Evolutionary conservation across 2,888 invertebrate genomes (phyloP), one percentile per base, ranked within the genome.

Genomic region (Strigamia transsilvanica): DNA sequence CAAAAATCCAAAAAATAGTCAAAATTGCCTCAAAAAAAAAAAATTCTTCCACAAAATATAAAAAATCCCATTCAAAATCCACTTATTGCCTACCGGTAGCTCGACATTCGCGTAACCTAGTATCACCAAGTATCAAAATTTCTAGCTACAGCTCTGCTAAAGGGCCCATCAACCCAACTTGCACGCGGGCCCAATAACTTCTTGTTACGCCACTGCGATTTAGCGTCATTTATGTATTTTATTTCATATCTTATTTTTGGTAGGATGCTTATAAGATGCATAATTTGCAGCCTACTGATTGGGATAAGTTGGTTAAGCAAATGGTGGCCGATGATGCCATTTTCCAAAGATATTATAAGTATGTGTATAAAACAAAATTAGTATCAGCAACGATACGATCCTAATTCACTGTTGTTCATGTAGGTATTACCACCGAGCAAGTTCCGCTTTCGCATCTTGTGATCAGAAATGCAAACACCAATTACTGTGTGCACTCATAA

Each of bases 341-440:
- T 9, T 97, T 98, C 88, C 94, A 96, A 87, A 89, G 93, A 85
- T 98, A 96, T 89, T 94, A 94, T 89, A 95, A 94, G 95, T 96
- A 90, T 18, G 3, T 38, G n/a, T 10, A 21, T 38, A 0, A 18
- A 21, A n/a, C 18, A n/a, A 4, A 21, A 56, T 56, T 18, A 56
- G n/a, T 56, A 21, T 56, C 21, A 18, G 9, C 4, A 18, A 21
- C 6, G 21, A n/a, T 18, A 21, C 6, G 21, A n/a, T 18, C n/a
- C 4, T 46, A 46, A 56, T 9, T 18, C 6, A n/a, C 2, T 18
- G 51, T 51, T 51, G 6, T 18, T 56, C 9, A 6, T 56, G 13
- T 38, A 79, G 79, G 38, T 79, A 79, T 79, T 79, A 79, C 13
- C 79, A 79, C 23, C 79, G 79, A 13, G 79, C 38, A 13, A 79